These are phyloP conservation scores for Sipha flava DNA, from an alignment of 1,140 invertebrate species.

Conservation along the genomic window DNA sequence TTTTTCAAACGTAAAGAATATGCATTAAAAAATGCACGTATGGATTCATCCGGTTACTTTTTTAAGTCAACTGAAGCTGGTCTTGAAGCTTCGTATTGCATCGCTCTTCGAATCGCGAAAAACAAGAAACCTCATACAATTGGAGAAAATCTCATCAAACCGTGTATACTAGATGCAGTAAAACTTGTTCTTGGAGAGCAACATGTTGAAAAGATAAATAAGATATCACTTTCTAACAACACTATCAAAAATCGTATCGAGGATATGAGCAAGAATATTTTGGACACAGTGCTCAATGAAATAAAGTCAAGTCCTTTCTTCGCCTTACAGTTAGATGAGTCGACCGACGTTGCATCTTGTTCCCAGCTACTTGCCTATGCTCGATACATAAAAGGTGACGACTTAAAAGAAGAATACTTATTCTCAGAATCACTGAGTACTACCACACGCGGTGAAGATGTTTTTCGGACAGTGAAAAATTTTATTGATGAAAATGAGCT, in stretches of 20 bases:
- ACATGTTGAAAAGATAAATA: neutral
- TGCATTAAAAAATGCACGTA: neutral
- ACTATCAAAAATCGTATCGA: constrained; percentile 23
- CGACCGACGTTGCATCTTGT: neutral
- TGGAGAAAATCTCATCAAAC: too few species aligned
- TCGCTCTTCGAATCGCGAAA: constrained; percentile 1
- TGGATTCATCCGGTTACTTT: neutral
- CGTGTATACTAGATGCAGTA: neutral
- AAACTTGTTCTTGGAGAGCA: neutral
- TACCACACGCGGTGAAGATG: constrained; percentile 22
- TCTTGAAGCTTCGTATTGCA: neutral
- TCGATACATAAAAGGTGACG: neutral
- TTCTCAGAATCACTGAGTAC: too few species aligned
- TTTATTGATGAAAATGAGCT: neutral
- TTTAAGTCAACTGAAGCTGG: neutral
- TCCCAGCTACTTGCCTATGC: neutral
- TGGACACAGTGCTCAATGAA: neutral
- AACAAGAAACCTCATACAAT: constrained; percentile 30
- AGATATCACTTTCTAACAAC: too few species aligned
- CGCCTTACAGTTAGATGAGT: neutral
- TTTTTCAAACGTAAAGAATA: neutral
- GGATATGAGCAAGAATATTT: constrained; percentile 8
- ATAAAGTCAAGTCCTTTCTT: neutral
- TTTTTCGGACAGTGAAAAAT: neutral
- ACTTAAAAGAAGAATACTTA: constrained; percentile 24